A percentile compares a stretch with the other conserved stretches of the same genome.
Evolutionary conservation across 2,113 vertebrate genomes (phyloP).

Genomic region (Pseudopipra pipra): DNA sequence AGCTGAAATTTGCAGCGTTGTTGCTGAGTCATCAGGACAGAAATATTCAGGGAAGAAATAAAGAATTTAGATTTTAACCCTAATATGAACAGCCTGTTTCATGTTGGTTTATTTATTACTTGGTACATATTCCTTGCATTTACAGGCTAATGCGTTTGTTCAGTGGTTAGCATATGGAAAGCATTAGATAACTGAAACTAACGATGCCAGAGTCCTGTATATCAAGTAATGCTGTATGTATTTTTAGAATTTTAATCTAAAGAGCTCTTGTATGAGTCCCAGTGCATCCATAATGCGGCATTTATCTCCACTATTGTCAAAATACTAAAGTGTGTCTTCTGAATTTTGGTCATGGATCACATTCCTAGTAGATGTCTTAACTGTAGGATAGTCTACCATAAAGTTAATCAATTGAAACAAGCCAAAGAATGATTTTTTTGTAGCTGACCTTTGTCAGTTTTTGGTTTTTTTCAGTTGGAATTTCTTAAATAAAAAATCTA

Average conservation of each 20-base stretch:
- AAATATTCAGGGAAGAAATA: neutral
- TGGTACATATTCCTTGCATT: neutral
- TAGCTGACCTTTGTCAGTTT: neutral
- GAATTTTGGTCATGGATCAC: neutral
- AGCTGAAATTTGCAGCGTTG: neutral
- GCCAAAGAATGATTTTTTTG: neutral
- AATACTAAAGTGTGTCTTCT: neutral
- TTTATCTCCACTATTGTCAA: neutral
- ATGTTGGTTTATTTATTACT: slow-evolving; percentile 8
- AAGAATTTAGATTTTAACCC: neutral
- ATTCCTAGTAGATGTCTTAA: neutral
- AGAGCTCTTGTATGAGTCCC: neutral
- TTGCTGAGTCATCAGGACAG: slow-evolving; percentile 16
- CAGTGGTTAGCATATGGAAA: neutral
- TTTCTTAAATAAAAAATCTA: neutral
- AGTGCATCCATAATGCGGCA: neutral
- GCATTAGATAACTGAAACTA: neutral
- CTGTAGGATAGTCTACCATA: neutral
- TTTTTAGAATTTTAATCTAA: slow-evolving; percentile 14
- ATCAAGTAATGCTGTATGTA: neutral
- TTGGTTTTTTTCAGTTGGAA: neutral
- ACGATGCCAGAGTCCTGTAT: neutral
- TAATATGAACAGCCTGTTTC: neutral
- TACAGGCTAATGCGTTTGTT: neutral
- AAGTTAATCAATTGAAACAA: neutral